These are phyloP conservation scores for Microhierax caerulescens DNA, from an alignment of 2,797 vertebrate genomes.

Conservation along the genomic window DNA sequence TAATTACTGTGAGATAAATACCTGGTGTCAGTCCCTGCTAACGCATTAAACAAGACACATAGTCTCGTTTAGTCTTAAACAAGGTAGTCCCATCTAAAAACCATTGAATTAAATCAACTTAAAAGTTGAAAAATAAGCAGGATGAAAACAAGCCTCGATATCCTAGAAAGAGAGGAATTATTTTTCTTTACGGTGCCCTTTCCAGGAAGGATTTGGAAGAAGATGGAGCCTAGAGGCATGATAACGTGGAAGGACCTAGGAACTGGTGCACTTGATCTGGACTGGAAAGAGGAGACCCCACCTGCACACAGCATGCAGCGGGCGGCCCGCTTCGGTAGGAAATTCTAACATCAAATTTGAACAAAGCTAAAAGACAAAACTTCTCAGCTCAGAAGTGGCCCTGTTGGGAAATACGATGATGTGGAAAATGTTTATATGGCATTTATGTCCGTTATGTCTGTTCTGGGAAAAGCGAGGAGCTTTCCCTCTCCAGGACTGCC, in stretches of 20 bases:
- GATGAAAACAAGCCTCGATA: background rate
- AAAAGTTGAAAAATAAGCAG: background rate
- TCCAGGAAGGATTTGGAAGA: background rate
- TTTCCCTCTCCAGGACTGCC: background rate
- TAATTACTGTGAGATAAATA: background rate
- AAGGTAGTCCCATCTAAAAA: background rate
- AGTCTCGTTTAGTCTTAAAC: background rate
- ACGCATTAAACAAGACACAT: background rate
- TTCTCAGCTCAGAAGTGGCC: background rate
- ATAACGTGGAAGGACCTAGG: background rate
- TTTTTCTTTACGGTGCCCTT: background rate
- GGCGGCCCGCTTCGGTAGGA: background rate
- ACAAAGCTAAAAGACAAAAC: background rate
- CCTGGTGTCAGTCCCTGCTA: background rate
- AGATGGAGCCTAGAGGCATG: background rate
- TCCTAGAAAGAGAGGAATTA: background rate
- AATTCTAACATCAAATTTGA: background rate
- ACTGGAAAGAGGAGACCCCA: background rate
- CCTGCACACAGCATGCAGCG: background rate
- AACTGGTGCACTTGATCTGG: background rate
- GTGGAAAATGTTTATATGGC: background rate
- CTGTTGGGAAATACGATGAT: slow-evolving; percentile 17
- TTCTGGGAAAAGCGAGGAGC: background rate
- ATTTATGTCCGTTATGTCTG: background rate
- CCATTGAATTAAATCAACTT: background rate